These are phyloP conservation scores for Drosophila borborema DNA, from an alignment of 2,888 invertebrate genomes.

Conservation along the genomic window DNA sequence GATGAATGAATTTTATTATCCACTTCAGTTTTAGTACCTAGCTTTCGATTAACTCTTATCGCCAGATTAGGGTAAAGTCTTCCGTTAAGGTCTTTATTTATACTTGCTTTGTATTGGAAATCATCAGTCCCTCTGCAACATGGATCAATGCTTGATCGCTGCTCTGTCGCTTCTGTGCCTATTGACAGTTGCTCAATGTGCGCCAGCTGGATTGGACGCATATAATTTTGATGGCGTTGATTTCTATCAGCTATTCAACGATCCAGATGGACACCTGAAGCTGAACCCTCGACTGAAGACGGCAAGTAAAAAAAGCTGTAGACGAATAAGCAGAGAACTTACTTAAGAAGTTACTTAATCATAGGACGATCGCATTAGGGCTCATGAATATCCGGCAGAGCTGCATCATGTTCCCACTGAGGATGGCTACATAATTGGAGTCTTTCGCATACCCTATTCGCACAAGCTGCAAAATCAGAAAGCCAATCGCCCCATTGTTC, in stretches of 20 bases:
- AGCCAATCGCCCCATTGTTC: constrained; percentile 54
- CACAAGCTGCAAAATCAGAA: constrained; percentile 59
- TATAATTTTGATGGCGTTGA: constrained; percentile 5
- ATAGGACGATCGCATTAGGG: constrained; percentile 77
- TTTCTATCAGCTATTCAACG: constrained; percentile 43
- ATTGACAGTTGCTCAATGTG: not conserved
- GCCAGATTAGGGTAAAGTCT: constrained; percentile 14
- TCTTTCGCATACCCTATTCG: constrained; percentile 76
- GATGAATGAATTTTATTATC: constrained; percentile 1
- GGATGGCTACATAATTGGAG: constrained; percentile 74
- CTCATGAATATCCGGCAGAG: constrained; percentile 87
- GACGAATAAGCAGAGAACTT: not conserved
- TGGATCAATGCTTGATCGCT: constrained; percentile 13
- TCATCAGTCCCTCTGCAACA: constrained; percentile 24
- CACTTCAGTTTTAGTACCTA: constrained; percentile 7
- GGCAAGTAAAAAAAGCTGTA: constrained; percentile 16
- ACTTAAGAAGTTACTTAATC: not conserved
- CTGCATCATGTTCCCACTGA: constrained; percentile 85
- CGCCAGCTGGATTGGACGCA: not conserved
- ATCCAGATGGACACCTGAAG: constrained; percentile 43
- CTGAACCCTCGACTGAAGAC: constrained; percentile 35
- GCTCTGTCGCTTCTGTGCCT: constrained; percentile 17
- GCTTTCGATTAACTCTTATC: constrained; percentile 21
- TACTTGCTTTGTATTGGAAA: not conserved
- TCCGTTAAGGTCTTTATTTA: constrained; percentile 16